Evolutionary conservation across 2,113 vertebrate species (phyloP).

Genomic region (Stegostoma tigrinum): DNA sequence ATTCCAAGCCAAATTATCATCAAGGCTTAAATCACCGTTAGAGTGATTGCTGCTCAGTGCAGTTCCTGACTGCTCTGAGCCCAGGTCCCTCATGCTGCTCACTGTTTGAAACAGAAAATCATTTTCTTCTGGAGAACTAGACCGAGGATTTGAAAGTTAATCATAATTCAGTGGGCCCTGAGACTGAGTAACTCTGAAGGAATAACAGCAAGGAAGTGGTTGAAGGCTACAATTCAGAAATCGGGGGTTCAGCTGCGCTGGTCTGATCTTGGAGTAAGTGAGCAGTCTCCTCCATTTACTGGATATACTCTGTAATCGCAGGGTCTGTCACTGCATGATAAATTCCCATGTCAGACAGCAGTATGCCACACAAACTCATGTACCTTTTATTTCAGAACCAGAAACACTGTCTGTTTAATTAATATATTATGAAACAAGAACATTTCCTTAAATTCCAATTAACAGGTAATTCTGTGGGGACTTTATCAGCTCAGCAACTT

Average conservation of each 20-base stretch:
- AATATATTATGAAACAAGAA: constrained; percentile 88
- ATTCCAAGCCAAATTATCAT: neutral
- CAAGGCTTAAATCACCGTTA: neutral
- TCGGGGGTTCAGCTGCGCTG: neutral
- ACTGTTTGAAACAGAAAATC: neutral
- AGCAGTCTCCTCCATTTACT: neutral
- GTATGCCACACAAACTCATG: neutral
- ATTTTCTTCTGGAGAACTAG: neutral
- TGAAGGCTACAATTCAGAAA: neutral
- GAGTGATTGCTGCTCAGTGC: neutral
- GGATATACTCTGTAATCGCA: neutral
- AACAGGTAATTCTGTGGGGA: constrained; percentile 71
- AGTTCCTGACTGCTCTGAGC: neutral
- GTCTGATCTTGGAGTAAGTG: neutral
- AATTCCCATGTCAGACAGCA: neutral
- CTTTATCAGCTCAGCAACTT: constrained; percentile 68
- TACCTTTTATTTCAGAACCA: too few species aligned
- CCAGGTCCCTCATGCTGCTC: neutral
- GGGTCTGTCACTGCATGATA: neutral
- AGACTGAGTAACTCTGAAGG: neutral
- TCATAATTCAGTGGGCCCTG: neutral
- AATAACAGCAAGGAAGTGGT: neutral
- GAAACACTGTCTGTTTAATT: constrained; percentile 83
- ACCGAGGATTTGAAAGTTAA: neutral
- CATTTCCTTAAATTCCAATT: constrained; percentile 86